Base-by-base conservation (phyloP, 2,113 vertebrate species). In the Trichechus manatus region DNA sequence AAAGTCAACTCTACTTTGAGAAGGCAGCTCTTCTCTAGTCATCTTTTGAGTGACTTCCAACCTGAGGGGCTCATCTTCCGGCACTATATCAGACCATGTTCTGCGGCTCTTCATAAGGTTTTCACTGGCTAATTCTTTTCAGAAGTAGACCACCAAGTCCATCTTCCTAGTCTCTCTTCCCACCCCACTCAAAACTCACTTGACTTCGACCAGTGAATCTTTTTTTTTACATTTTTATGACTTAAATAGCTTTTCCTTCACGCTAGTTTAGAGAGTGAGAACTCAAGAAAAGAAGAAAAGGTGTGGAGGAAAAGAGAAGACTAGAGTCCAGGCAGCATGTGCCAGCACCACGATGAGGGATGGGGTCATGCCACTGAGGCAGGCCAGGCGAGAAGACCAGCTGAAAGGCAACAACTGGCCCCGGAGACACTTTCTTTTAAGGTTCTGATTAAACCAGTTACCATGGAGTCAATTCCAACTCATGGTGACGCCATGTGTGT, bases 261-360 rank as follows among this genome's bases (percentile, higher is more conserved):
- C 33, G 56, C 77, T 75, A 31, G 13, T 44, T 83, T 33, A 68
- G 53, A 61, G 79, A 61, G 44, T 8, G 66, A 87, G 59, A 78
- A 25, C 10, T 29, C 13, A 15, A 39, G 17, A 66, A 44, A 91
- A 59, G 50, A 22, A 50, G n/a, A 33, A 5, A 0, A 63, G 33
- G 47, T 6, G 6, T 0, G 0, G 15, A 39, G 29, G 56, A 11
- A 47, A 59, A 29, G 8, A 5, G 29, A 19, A 3, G 36, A 6
- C 20, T 23, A 33, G 27, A 9, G 10, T 5, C 10, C 22, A 53
- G 47, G 63, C 9, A 22, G 42, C 10, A 0, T 4, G 1, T 0
- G 29, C 2, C 2, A 66, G 50, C 2, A 10, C 6, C 17, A n/a
- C 1, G 15, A 19, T 11, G 9, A 4, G 5, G 0, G 15, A 9